Evolutionary conservation across 2,113 vertebrate genomes (phyloP), one percentile per base, ranked within the genome.

Genomic region (Rhynchomys soricoides): DNA sequence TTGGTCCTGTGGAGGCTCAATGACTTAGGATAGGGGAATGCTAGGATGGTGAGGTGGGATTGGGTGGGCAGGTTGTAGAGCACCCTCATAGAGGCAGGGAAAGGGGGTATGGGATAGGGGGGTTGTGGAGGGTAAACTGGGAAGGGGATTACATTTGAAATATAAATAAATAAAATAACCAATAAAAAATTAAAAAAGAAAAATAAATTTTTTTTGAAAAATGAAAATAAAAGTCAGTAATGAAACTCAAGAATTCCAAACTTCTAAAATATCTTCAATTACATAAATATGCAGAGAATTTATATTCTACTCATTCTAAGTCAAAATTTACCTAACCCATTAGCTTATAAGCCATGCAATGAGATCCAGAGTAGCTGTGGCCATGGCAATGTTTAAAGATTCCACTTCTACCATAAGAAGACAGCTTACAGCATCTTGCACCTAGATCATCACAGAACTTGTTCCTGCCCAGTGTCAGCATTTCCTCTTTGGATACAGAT

Each of bases 281-380:
- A 45, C n/a, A 57, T 82, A 31, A 93, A 92, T 89, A 78, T 7
- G 29, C 37, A 89, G 37, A 86, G 73, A 22, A 5, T 70, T 91
- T 83, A 70, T 73, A 59, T 59, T 31, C 22, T 88, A 13, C 22
- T 95, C 59, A 78, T 29, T 93, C 95, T 93, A 48, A 83, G 81
- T 62, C 22, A 90, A 55, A 3, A 62, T 89, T 95, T 82, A 94
- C 68, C 26, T 62, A 86, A 86, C 81, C 34, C 0, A 37, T 3
- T 66, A 37, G 0, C 52, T 91, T 45, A 75, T 24, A 79, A n/a
- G 4, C 4, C 50, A 17, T 43, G 13, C 5, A 86, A 89, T 83
- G 24, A 62, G 13, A 43, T 8, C 12, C 87, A 93, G 50, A 95
- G n/a, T 0, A n/a, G 1, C 34, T 91, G 75, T 87, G 55, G 4